Conservation (phyloP, 2,113 vertebrate genomes). For the Bos taurus region DNA sequence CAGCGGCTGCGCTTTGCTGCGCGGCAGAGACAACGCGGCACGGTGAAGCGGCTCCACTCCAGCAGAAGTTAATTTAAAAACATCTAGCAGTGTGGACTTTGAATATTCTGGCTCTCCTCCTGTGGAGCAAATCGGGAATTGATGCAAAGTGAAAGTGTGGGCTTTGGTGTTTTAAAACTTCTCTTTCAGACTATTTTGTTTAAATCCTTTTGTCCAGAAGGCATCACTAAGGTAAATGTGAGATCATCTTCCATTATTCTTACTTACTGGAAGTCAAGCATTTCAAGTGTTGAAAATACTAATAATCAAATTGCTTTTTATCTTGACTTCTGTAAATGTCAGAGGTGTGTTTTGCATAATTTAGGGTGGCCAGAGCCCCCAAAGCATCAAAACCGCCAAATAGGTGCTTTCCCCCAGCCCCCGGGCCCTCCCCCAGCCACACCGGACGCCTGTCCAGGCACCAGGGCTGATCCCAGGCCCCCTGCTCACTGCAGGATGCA, state of each 20-base stretch:
- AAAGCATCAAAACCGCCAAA: no score
- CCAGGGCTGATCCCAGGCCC: no score
- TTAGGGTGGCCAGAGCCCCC: neutral
- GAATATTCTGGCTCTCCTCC: neutral
- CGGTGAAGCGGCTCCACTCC: no score
- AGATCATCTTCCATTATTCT: neutral
- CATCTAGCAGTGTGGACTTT: neutral
- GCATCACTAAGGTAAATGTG: neutral
- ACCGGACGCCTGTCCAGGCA: neutral
- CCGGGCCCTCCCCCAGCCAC: fast-evolving
- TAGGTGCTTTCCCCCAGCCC: neutral
- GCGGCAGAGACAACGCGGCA: fast-evolving
- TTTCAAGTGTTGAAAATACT: neutral
- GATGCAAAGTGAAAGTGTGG: neutral
- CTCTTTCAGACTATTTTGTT: neutral
- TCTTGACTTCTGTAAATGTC: neutral
- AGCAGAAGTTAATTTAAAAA: neutral
- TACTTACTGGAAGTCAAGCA: neutral
- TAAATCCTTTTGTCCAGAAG: neutral
- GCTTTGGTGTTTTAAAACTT: neutral
- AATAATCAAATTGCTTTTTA: neutral
- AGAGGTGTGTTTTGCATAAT: neutral
- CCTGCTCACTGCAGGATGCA: neutral
- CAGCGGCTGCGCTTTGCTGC: neutral
- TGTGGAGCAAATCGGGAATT: neutral